A percentile compares a stretch with the other conserved stretches of the same genome.
Conservation (phyloP, 2,888 invertebrate genomes). For the Desoria tigrina region DNA sequence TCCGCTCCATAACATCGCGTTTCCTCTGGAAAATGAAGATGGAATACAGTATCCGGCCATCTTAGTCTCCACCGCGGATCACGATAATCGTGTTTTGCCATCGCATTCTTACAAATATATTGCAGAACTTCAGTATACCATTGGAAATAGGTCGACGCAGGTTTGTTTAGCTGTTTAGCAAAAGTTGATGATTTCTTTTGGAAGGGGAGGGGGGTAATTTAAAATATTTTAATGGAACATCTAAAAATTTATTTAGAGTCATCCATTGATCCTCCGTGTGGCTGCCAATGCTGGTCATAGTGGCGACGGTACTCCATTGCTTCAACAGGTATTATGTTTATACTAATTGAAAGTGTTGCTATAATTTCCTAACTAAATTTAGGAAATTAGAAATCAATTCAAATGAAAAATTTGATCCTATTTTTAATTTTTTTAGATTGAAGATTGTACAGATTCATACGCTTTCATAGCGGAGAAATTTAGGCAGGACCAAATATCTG, state of each 20-base stretch:
- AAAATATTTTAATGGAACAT: not conserved
- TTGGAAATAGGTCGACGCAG: constrained; percentile 57
- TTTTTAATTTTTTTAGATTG: not conserved
- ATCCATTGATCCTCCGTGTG: not conserved
- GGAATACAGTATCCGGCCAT: constrained; percentile 63
- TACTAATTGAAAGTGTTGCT: too few relatives aligned
- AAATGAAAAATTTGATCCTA: not conserved
- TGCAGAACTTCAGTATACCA: constrained; percentile 61
- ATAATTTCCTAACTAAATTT: not conserved
- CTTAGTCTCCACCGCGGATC: constrained; percentile 62
- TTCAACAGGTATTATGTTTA: not conserved
- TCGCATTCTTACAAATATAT: constrained; percentile 64
- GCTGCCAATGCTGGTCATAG: constrained; percentile 7
- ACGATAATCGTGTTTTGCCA: constrained; percentile 66
- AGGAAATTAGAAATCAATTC: not conserved
- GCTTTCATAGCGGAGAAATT: constrained; percentile 1
- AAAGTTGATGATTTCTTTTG: not conserved
- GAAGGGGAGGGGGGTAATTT: not conserved
- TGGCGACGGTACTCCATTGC: not conserved
- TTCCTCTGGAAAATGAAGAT: constrained; percentile 54
- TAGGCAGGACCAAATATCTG: too few relatives aligned
- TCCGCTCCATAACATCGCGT: constrained; percentile 62
- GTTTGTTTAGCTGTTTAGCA: too few relatives aligned
- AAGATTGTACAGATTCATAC: not conserved
- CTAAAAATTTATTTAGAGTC: not conserved